A percentile compares a stretch with the other conserved stretches of the same genome.
phyloP scores from a whole-genome alignment of 1,140 invertebrate species.

The Meloidogyne chitwoodi region DNA sequence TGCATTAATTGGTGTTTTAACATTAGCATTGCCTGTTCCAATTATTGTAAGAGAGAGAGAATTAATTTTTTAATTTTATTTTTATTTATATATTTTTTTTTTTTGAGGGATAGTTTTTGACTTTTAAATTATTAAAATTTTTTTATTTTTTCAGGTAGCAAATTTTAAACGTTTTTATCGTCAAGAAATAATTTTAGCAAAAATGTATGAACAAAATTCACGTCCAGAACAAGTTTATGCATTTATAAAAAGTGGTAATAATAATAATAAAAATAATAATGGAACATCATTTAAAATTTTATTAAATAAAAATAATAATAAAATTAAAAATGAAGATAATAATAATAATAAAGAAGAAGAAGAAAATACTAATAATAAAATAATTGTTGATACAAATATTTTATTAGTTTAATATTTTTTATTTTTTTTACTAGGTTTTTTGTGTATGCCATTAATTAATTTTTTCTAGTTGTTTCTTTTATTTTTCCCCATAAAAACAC shows the following conservation, averaged over 20 bases:
- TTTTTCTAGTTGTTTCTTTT: too few species aligned
- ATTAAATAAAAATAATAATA: not conserved
- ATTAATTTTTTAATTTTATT: not conserved
- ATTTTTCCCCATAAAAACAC: too few species aligned
- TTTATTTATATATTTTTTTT: not conserved
- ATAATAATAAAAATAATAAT: not conserved
- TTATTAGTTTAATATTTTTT: not conserved
- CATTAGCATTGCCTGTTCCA: slow-evolving; percentile 83
- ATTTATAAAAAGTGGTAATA: not conserved
- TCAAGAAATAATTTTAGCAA: slow-evolving; percentile 53
- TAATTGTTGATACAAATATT: not conserved
- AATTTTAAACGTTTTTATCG: slow-evolving; percentile 60
- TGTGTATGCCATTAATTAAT: too few species aligned
- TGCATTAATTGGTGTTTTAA: slow-evolving; percentile 80
- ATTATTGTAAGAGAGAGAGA: slow-evolving; percentile 84
- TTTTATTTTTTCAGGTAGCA: slow-evolving; percentile 36
- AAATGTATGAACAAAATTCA: slow-evolving; percentile 60
- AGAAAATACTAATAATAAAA: not conserved
- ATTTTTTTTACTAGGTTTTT: too few species aligned
- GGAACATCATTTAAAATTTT: not conserved
- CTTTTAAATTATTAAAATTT: slow-evolving; percentile 14
- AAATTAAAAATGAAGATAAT: not conserved
- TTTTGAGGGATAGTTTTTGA: too few species aligned
- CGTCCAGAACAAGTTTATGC: slow-evolving; percentile 9
- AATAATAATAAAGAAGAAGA: not conserved